phyloP scores from a whole-genome alignment of 1,140 invertebrate genomes.

The Triops cancriformis region DNA sequence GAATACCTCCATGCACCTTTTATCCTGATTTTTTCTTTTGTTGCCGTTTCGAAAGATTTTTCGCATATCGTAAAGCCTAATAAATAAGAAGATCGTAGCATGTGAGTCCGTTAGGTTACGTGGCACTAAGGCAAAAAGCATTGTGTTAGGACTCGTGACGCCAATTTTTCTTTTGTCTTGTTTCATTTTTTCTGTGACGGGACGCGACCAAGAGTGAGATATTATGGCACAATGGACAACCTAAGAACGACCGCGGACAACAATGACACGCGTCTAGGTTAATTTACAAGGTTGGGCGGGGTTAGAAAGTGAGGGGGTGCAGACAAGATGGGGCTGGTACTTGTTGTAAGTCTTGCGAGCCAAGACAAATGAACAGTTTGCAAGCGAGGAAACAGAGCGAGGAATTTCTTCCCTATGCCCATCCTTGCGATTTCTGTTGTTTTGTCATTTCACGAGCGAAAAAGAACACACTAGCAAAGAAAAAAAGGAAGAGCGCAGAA shows the following conservation, averaged over 20 bases:
- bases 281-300: not conserved
- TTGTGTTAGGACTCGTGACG: too few species aligned
- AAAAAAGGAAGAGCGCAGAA: too few species aligned
- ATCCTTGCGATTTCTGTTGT: not conserved
- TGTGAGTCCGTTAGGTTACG: too few species aligned
- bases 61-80: too few species aligned
- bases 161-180: too few species aligned
- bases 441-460: not conserved
- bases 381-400: not conserved
- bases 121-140: too few species aligned
- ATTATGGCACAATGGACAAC: not conserved
- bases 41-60: too few species aligned
- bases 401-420: not conserved
- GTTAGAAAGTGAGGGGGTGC: not conserved
- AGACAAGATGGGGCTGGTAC: too few species aligned
- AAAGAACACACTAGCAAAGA: too few species aligned
- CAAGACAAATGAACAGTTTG: not conserved
- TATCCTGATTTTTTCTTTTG: too few species aligned
- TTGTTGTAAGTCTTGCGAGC: not conserved
- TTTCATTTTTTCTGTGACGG: not conserved
- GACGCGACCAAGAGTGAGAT: not conserved
- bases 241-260: not conserved
- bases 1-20: too few species aligned
- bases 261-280: not conserved
- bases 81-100: too few species aligned